Percentiles rank a stretch among this genome's conserved stretches.
Conservation (phyloP, 1,140 invertebrate species). For the Coenobita brevimanus region DNA sequence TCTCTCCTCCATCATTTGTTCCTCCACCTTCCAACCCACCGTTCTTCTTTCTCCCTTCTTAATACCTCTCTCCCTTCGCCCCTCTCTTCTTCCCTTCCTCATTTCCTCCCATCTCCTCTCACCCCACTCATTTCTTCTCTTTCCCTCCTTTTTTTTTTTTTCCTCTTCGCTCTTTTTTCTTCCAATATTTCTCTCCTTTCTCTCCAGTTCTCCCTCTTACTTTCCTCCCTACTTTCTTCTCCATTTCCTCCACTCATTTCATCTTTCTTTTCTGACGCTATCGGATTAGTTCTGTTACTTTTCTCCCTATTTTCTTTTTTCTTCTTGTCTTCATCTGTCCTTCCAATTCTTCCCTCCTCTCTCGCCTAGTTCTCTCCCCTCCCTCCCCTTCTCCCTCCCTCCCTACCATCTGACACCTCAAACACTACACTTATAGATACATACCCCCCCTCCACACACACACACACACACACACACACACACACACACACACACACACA, state of each 20-base stretch:
- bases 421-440: no score
- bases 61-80: not conserved
- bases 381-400: not conserved
- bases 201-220: not conserved
- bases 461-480: no score
- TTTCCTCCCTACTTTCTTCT: not conserved
- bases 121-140: not conserved
- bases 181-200: not conserved
- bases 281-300: no score
- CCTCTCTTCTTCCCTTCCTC: not conserved
- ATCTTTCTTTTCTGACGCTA: not conserved
- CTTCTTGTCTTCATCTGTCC: not conserved
- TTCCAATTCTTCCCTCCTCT: not conserved
- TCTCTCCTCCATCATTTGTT: not conserved
- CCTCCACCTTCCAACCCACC: no score
- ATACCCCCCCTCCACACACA: no score
- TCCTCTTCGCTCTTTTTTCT: not conserved
- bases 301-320: not conserved
- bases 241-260: not conserved
- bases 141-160: not conserved
- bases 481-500: no score
- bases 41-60: no score
- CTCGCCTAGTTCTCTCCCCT: not conserved
- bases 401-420: not conserved
- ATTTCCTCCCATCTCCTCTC: not conserved